Percentiles rank a stretch among this genome's conserved stretches.
phyloP scores from a whole-genome alignment of 2,888 invertebrate genomes.

The Torymus auratus region DNA sequence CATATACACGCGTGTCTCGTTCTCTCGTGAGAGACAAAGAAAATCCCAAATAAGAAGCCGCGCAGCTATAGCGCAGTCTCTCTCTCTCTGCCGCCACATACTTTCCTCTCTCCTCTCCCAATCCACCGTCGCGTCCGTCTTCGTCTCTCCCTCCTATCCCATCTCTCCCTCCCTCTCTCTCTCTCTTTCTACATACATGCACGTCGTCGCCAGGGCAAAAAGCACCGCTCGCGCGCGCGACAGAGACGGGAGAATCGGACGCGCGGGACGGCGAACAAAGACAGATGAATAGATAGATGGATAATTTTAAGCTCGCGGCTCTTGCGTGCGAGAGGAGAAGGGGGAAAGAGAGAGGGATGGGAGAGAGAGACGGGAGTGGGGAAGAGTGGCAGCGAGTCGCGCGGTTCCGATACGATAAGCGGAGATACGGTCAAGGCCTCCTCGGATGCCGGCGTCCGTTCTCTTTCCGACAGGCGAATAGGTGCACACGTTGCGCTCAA shows the following conservation, averaged over 20 bases:
- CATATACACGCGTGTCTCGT: too few relatives aligned
- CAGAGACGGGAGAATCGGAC: neutral
- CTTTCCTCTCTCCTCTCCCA: constrained; percentile 25
- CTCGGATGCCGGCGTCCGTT: constrained; percentile 74
- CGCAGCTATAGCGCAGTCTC: neutral
- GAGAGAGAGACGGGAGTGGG: neutral
- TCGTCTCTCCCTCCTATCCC: neutral
- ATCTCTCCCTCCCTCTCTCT: neutral
- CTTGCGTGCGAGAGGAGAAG: neutral
- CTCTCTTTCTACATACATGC: neutral
- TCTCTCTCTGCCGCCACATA: constrained; percentile 13
- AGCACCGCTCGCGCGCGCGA: neutral
- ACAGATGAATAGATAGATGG: constrained; percentile 25
- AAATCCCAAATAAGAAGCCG: constrained; percentile 52
- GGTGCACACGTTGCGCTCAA: too few relatives aligned
- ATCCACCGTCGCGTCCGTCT: neutral
- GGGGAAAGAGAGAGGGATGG: neutral
- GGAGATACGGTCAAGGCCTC: constrained; percentile 76
- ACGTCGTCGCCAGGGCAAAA: neutral
- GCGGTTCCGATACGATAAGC: constrained; percentile 74
- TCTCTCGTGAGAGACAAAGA: constrained; percentile 43
- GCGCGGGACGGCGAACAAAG: constrained; percentile 18
- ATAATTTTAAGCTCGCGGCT: neutral
- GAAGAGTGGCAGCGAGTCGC: constrained; percentile 43
- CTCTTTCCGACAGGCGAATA: constrained; percentile 71